phyloP scores from a whole-genome alignment of 1,140 invertebrate species.

The Pseudoatta argentina region DNA sequence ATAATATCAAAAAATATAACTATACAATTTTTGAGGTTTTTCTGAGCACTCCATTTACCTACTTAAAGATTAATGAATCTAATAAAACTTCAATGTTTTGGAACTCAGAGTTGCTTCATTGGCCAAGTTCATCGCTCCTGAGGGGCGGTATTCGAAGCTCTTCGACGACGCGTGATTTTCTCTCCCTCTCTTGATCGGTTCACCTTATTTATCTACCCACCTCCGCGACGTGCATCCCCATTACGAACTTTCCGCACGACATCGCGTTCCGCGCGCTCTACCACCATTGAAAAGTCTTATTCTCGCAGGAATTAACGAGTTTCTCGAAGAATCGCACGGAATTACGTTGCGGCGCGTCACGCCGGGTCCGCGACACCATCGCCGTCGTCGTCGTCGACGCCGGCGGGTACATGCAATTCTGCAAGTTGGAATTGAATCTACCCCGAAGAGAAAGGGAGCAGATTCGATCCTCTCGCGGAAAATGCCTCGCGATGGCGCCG shows the following conservation, averaged over 20 bases:
- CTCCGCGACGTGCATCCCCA: constrained; percentile 35
- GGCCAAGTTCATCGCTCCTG: not conserved
- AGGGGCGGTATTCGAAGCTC: constrained; percentile 24
- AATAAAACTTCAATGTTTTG: constrained; percentile 25
- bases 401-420: constrained; percentile 54
- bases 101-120: constrained; percentile 17
- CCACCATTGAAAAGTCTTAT: constrained; percentile 45
- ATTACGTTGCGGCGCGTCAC: constrained; percentile 64
- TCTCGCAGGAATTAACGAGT: constrained; percentile 71
- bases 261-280: constrained; percentile 41
- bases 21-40: too few species aligned
- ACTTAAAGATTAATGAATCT: not conserved
- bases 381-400: not conserved
- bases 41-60: too few species aligned
- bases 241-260: constrained; percentile 50
- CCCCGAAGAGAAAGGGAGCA: constrained; percentile 34
- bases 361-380: not conserved
- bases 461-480: constrained; percentile 61
- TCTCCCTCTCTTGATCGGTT: constrained; percentile 27
- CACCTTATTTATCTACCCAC: constrained; percentile 50
- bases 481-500: constrained; percentile 51
- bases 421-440: constrained; percentile 71
- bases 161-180: constrained; percentile 40
- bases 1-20: too few species aligned
- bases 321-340: constrained; percentile 70